Conservation (phyloP, 1,140 invertebrate genomes). For the Bombus haemorrhoidalis region DNA sequence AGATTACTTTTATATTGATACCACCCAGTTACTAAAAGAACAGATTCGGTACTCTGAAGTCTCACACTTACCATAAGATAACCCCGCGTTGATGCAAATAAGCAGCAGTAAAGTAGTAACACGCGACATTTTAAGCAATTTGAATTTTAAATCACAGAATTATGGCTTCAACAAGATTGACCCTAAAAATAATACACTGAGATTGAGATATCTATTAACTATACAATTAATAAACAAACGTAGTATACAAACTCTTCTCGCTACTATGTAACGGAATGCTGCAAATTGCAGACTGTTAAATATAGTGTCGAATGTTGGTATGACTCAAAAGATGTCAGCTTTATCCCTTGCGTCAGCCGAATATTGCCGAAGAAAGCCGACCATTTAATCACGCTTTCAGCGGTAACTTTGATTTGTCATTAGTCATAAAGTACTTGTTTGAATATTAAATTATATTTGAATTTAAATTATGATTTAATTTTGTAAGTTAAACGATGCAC, state of each 20-base stretch:
- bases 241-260: not conserved
- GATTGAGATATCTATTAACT: not conserved
- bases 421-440: not conserved
- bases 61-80: conserved; percentile 27
- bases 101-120: not conserved
- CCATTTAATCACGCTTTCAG: not conserved
- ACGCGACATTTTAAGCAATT: conserved; percentile 22
- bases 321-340: conserved; percentile 33
- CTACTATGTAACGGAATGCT: not conserved
- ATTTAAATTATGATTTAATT: not conserved
- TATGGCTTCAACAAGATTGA: not conserved
- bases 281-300: not conserved
- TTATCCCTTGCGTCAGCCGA: conserved; percentile 16
- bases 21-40: not conserved
- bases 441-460: not conserved
- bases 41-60: not conserved
- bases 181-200: not conserved
- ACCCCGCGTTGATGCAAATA: not conserved
- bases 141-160: not conserved
- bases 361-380: not conserved
- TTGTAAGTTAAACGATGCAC: not conserved
- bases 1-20: not conserved
- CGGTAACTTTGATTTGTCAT: not conserved
- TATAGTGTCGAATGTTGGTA: not conserved
- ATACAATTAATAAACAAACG: not conserved